Conservation (phyloP, 2,888 invertebrate species). For the Endomychus coccineus region DNA sequence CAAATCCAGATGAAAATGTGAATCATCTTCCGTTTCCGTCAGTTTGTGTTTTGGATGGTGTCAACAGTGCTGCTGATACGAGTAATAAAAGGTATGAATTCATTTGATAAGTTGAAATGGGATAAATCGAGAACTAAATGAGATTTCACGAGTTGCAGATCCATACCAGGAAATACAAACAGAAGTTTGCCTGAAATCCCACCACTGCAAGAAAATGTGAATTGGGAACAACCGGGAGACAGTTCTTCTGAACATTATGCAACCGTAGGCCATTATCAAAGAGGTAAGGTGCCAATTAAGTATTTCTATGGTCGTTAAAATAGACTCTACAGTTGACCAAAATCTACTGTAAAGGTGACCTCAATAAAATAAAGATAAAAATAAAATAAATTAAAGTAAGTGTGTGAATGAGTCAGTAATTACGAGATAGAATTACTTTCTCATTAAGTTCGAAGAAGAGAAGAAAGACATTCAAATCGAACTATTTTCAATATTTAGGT, state of each 20-base stretch:
- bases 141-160: conserved; percentile 7
- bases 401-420: too few species aligned
- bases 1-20: conserved; percentile 58
- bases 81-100: conserved; percentile 39
- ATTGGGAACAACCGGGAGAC: conserved; percentile 51
- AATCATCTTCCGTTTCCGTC: conserved; percentile 43
- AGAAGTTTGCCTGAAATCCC: conserved; percentile 82
- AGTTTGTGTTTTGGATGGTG: conserved; percentile 30
- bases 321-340: not conserved
- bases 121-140: conserved; percentile 2
- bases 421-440: too few species aligned
- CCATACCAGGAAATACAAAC: conserved; percentile 48
- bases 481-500: too few species aligned
- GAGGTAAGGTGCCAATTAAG: too few species aligned
- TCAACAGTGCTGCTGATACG: conserved; percentile 31
- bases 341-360: not conserved
- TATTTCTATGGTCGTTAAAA: too few species aligned
- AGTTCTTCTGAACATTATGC: conserved; percentile 81
- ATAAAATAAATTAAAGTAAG: too few species aligned
- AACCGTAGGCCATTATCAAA: conserved; percentile 53
- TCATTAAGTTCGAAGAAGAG: too few species aligned
- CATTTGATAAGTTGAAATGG: too few species aligned
- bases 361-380: conserved; percentile 6
- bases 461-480: too few species aligned
- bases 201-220: conserved; percentile 44